Evolutionary conservation across 2,797 vertebrate species (phyloP).

Genomic region (Erpetoichthys calabaricus): DNA sequence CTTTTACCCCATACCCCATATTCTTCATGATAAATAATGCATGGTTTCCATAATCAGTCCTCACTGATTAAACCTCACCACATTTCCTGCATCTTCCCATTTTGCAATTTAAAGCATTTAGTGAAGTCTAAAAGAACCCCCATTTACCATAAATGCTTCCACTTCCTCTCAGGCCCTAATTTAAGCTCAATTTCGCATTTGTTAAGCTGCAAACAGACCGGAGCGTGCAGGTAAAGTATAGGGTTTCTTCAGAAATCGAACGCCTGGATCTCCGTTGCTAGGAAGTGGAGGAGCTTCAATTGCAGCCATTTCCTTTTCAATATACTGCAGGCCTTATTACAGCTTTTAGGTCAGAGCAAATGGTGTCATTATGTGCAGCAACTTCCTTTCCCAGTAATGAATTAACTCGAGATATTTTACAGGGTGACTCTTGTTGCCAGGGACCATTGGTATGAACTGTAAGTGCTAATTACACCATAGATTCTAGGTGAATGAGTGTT

Average conservation of each 20-base stretch:
- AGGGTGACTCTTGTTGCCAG: slow-evolving; percentile 77
- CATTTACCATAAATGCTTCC: slow-evolving; percentile 54
- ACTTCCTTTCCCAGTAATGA: slow-evolving; percentile 87
- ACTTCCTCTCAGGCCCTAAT: slow-evolving; percentile 44
- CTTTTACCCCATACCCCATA: background rate
- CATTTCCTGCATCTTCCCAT: slow-evolving; percentile 37
- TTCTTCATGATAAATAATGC: slow-evolving; percentile 19
- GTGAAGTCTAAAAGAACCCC: slow-evolving; percentile 31
- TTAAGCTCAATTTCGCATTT: slow-evolving; percentile 48
- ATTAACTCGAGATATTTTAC: slow-evolving; percentile 82
- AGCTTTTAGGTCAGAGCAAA: slow-evolving; percentile 84
- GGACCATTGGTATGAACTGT: slow-evolving; percentile 68
- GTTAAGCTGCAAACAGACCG: slow-evolving; percentile 45
- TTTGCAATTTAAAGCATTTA: slow-evolving; percentile 28
- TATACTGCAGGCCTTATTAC: slow-evolving; percentile 75
- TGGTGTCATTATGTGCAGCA: slow-evolving; percentile 89
- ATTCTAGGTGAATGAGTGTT: background rate
- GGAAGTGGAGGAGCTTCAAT: slow-evolving; percentile 70
- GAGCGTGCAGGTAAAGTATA: slow-evolving; percentile 48
- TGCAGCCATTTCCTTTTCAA: slow-evolving; percentile 79
- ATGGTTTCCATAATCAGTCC: slow-evolving; percentile 35
- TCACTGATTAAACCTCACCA: slow-evolving; percentile 37
- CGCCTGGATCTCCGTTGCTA: slow-evolving; percentile 59
- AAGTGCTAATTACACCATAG: slow-evolving; percentile 38
- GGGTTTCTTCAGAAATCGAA: slow-evolving; percentile 46